Conservation (phyloP, 2,113 vertebrate species). For the Tretioscincus oriximinensis region DNA sequence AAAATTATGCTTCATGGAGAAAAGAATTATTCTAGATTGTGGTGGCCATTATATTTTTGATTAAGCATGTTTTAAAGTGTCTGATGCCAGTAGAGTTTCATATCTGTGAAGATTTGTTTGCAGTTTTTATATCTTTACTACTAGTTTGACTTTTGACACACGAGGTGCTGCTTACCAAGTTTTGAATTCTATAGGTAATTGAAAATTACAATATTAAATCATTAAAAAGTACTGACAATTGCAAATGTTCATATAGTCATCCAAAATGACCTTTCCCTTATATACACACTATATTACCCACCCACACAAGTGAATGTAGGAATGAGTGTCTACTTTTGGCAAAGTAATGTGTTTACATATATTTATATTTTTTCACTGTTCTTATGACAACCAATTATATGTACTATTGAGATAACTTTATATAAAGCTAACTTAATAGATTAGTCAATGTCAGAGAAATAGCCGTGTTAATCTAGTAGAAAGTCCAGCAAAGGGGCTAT, state of each 20-base stretch:
- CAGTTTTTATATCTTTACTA: neutral
- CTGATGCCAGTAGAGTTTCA: no score
- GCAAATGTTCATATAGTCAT: constrained; percentile 37
- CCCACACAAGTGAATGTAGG: neutral
- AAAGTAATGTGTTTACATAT: neutral
- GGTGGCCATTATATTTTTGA: no score
- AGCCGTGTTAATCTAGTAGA: no score
- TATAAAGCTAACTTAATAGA: neutral
- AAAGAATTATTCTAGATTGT: no score
- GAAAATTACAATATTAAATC: constrained; percentile 21
- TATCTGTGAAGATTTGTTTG: no score
- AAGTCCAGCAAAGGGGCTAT: no score
- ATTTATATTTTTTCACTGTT: constrained; percentile 41
- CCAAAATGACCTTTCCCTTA: constrained; percentile 10
- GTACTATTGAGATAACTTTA: constrained; percentile 9
- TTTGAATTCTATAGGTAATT: constrained; percentile 28
- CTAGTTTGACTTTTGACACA: neutral
- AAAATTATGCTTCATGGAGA: no score
- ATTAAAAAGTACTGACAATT: constrained; percentile 13
- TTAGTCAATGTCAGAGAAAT: no score
- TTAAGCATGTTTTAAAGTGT: no score
- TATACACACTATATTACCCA: constrained; percentile 36
- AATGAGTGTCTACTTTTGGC: no score
- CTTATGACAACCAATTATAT: constrained; percentile 23
- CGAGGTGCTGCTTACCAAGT: neutral